A percentile compares a stretch with the other conserved stretches of the same genome.
Conservation (phyloP, 2,113 vertebrate species). For the Mola mola region DNA sequence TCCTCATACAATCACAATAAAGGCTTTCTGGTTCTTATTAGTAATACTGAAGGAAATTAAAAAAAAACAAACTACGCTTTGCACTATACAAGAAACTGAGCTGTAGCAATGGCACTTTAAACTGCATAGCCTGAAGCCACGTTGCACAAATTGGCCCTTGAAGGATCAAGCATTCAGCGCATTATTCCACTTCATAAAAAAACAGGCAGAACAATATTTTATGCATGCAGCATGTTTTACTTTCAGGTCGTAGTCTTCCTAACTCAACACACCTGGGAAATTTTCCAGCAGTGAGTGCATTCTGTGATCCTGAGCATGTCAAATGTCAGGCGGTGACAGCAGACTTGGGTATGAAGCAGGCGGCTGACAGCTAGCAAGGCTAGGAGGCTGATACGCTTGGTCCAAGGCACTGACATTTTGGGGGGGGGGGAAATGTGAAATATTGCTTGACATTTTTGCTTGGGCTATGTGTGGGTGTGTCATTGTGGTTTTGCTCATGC, state of each 20-base stretch:
- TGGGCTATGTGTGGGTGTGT: neutral
- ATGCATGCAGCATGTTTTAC: slow-evolving; percentile 12
- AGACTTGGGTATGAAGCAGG: slow-evolving; percentile 36
- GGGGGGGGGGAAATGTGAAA: slow-evolving; percentile 58
- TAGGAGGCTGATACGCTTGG: slow-evolving; percentile 38
- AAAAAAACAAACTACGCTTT: too few species aligned
- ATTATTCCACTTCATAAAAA: too few species aligned
- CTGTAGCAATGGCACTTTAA: too few species aligned
- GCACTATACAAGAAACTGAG: too few species aligned
- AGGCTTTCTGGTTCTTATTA: too few species aligned
- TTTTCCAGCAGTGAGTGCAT: slow-evolving; percentile 20
- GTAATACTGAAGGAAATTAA: too few species aligned
- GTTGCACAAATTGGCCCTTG: too few species aligned
- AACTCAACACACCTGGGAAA: slow-evolving; percentile 31
- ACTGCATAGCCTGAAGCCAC: too few species aligned
- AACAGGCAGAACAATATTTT: too few species aligned
- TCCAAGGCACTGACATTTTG: slow-evolving; percentile 75
- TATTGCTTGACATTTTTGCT: slow-evolving; percentile 75
- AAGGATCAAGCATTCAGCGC: too few species aligned
- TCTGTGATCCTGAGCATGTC: slow-evolving; percentile 45
- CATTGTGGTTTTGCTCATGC: neutral
- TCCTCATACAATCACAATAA: too few species aligned
- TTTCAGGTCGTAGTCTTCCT: neutral
- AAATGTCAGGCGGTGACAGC: slow-evolving; percentile 60
- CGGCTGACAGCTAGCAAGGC: slow-evolving; percentile 23